Base-by-base conservation (phyloP, 2,113 vertebrate species). In the Progne subis region DNA sequence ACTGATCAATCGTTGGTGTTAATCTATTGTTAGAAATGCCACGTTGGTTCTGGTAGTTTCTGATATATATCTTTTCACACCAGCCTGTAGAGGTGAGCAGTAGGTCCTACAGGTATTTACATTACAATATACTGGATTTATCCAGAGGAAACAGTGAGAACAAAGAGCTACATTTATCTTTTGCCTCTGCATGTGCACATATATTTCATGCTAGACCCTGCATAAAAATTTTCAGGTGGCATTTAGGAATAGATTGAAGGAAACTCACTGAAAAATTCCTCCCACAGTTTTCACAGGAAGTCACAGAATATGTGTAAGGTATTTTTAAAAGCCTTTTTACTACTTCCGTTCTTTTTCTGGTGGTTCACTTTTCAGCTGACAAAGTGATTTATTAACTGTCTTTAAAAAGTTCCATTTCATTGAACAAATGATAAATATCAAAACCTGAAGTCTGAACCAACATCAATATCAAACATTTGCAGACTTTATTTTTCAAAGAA, bases 331-430 rank as follows among this genome's bases (percentile, higher is more conserved):
- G 77, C 83, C 88, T 85, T 96, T 93, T 96, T 96, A 92, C 79
- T 86, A 56, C 65, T 95, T 49, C 31, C 31, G 65, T 96, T 96
- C 75, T 96, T 86, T 89, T 94, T 89, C 59, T 88, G 8, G 68
- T 90, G 93, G 86, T 88, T 96, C 57, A 74, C 95, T 97, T 97
- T 91, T 93, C 90, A 92, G 77, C 90, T 96, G 95, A 96, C 96
- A 98, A 91, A 94, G 68, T 98, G 98, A 98, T 98, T 98, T 98
- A 98, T 96, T 93, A 89, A 97, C 96, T 97, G 97, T 97, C 98
- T 98, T 98, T 96, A 96, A 96, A 93, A 96, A 96, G 94, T 97
- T 98, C 95, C 76, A 94, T 98, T 98, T 97, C 91, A 91, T 86
- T 78, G 88, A 97, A 97, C 86, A 94, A 97, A 98, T 97, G 94